Evolutionary conservation across 1,140 invertebrate species (phyloP).

Genomic region (Potamilus streckersoni): DNA sequence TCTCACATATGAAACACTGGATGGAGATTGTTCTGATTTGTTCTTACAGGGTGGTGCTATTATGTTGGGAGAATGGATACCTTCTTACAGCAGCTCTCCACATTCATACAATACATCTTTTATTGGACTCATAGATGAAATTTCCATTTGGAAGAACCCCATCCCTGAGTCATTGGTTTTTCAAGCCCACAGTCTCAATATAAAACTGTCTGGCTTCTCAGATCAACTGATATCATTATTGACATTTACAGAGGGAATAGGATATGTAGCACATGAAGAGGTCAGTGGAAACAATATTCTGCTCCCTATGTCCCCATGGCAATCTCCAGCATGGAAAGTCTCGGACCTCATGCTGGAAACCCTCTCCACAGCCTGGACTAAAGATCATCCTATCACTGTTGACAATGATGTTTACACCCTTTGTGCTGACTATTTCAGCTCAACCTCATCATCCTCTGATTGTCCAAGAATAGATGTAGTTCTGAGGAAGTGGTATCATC

Average conservation of each 20-base stretch:
- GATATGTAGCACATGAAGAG: constrained; percentile 35
- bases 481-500: constrained; percentile 12
- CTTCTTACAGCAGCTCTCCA: constrained; percentile 23
- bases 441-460: constrained; percentile 13
- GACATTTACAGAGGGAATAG: constrained; percentile 42
- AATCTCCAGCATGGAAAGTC: constrained; percentile 38
- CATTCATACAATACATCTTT: constrained; percentile 23
- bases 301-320: constrained; percentile 41
- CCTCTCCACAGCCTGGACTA: background rate
- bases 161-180: constrained; percentile 35
- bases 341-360: constrained; percentile 34
- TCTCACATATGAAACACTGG: constrained; percentile 29
- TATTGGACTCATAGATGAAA: constrained; percentile 40
- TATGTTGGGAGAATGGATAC: constrained; percentile 39
- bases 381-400: background rate
- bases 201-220: constrained; percentile 33
- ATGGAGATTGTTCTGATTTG: constrained; percentile 24
- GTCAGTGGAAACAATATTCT: constrained; percentile 30
- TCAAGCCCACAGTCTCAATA: constrained; percentile 39
- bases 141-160: constrained; percentile 40
- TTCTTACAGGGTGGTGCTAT: constrained; percentile 34
- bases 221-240: constrained; percentile 28
- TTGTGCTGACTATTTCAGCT: constrained; percentile 33
- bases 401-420: constrained; percentile 9
- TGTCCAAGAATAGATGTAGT: constrained; percentile 11